These are phyloP conservation scores for Monodelphis domestica DNA, from an alignment of 2,797 vertebrate genomes.

Conservation along the genomic window DNA sequence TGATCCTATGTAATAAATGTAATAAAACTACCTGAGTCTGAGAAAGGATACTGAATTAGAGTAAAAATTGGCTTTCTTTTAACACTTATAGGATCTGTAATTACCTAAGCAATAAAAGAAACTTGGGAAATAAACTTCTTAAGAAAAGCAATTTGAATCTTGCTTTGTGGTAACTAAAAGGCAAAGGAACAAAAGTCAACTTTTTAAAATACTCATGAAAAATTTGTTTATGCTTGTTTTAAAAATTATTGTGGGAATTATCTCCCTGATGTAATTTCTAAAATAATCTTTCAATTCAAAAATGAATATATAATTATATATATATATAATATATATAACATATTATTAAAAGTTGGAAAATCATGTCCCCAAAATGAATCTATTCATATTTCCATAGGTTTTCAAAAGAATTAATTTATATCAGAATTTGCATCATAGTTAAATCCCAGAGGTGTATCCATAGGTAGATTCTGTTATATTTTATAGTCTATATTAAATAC, in stretches of 20 bases:
- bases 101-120: background rate
- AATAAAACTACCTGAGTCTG: background rate
- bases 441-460: background rate
- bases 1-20: background rate
- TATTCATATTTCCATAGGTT: background rate
- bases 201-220: background rate
- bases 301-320: background rate
- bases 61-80: conserved; percentile 20
- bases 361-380: background rate
- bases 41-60: conserved; percentile 1
- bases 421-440: background rate
- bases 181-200: background rate
- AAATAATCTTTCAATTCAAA: background rate
- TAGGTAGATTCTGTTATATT: background rate
- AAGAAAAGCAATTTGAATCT: background rate
- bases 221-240: background rate
- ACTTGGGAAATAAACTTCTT: background rate
- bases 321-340: no score
- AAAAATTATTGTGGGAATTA: background rate
- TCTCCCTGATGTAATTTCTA: background rate
- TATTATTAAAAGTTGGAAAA: no score
- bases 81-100: no score
- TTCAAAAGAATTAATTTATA: background rate
- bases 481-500: no score
- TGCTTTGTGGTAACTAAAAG: background rate